Base-by-base conservation (phyloP, 2,797 vertebrate genomes). In the Dendrocincla tyrannina region DNA sequence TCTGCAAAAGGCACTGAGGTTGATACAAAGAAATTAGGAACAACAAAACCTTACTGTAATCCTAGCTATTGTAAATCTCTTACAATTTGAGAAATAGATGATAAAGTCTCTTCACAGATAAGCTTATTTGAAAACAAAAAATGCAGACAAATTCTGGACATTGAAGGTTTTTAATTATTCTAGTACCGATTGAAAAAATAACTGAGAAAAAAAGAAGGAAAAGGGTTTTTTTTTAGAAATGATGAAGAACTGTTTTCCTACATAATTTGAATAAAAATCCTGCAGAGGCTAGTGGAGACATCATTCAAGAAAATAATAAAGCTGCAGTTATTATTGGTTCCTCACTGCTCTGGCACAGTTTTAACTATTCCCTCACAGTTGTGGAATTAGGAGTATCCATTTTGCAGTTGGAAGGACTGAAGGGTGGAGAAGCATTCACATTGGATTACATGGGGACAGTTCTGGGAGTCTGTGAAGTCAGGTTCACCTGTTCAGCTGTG, bases 101-200 rank as follows among this genome's bases (percentile, higher is more conserved):
- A 53, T 10, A 76, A 75, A 91, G 10, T 81, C 62, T 79, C 33
- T 46, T 90, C 82, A 76, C 33, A 91, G 89, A 91, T 91, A 92
- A 93, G 62, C 78, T 79, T 94, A 49, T 88, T 58, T 80, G 67
- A 89, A 92, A 95, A 86, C 33, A 87, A 87, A 89, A 68, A 84
- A 6, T 13, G 11, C 33, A 81, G 41, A 69, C 13, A 76, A 91
- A 88, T 81, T 19, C 33, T 42, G 42, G 27, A 52, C 30, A 42
- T 30, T 18, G 82, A 86, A 88, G 15, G 3, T 52, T 86, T 91
- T 91, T 76, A 90, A 90, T 95, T 92, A 39, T 88, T 74, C 33
- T 42, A 10, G 8, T 90, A 73, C 7, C 1, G 9, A 47, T 3
- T 89, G 58, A 63, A 84, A 81, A 92, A 67, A 39, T 22, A 85